Evolutionary conservation across 2,888 invertebrate species (phyloP), one percentile per base, ranked within the genome.

Genomic region (Pinctada fucata): DNA sequence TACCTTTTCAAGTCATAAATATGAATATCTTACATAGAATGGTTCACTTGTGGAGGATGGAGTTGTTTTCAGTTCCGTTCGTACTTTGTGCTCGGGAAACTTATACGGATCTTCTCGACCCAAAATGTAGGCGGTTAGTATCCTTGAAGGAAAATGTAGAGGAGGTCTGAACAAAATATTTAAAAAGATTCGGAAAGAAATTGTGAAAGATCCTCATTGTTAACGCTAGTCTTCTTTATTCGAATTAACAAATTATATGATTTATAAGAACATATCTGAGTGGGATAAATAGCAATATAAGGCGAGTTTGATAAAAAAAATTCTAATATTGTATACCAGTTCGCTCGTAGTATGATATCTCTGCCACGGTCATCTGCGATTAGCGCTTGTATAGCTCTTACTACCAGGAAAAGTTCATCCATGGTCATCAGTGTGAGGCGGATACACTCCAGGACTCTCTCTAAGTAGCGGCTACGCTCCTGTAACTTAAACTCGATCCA

Each of bases 361-460:
- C 50, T 2, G 45, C 74, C 65, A 10, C 3, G 49, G 3, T 66
- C 51, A 48, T 74, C 31, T 16, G 16, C 16, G 10, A 4, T 31
- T 2, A 74, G 49, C 10, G 63, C 10, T 5, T 66, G n/a, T 8
- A 13, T 31, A 5, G 3, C 51, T 4, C 16, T 48, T 3, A 66
- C n/a, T 49, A 48, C 31, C 13, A 48, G 6, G 45, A 74, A 66
- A 10, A 74, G 51, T n/a, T 74, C 66, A 49, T 49, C 50, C 16
- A 63, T 58, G 3, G 65, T 66, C 74, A 74, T 74, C 45, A 74
- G 16, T 16, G 74, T 65, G 50, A 74, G 63, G 3, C 74, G 74
- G 48, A 74, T 51, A 50, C 74, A 74, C 49, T 66, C 50, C 74
- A 74, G 50, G 3, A 74, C 45, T 16, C n/a, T 16, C 49, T 49